A percentile compares a stretch with the other conserved stretches of the same genome.
phyloP scores from a whole-genome alignment of 2,888 invertebrate genomes.

The Prosopocoilus inquinatus region DNA sequence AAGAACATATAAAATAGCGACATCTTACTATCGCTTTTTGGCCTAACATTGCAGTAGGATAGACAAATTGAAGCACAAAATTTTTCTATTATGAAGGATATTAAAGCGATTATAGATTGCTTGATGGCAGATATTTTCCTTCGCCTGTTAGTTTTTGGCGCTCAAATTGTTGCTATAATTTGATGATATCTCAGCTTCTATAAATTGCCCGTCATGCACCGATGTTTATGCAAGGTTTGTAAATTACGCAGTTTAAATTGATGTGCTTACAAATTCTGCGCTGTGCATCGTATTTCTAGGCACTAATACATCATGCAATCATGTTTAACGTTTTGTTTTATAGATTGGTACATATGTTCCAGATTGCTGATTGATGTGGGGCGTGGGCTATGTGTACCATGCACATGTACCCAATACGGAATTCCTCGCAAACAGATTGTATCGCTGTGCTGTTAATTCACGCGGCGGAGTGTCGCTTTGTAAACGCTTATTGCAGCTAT shows the following conservation, averaged over 20 bases:
- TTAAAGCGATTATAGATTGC: too few species aligned
- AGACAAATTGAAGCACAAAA: too few species aligned
- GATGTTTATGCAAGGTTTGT: neutral
- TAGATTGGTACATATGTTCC: conserved; percentile 41
- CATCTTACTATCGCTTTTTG: too few species aligned
- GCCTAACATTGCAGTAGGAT: too few species aligned
- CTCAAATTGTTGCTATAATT: too few species aligned
- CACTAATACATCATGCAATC: conserved; percentile 28
- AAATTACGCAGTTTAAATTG: conserved; percentile 6
- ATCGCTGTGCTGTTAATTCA: conserved; percentile 33
- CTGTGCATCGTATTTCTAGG: conserved; percentile 16
- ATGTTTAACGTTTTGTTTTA: conserved; percentile 31
- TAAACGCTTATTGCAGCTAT: conserved; percentile 23
- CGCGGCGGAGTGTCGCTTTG: conserved; percentile 23
- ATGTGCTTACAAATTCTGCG: conserved; percentile 7
- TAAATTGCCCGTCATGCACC: neutral
- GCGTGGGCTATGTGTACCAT: conserved; percentile 38
- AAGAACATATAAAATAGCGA: too few species aligned
- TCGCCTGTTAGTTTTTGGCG: too few species aligned
- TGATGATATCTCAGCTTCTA: neutral
- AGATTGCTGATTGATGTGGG: conserved; percentile 39
- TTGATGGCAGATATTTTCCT: too few species aligned
- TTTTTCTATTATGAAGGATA: too few species aligned
- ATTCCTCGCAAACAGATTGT: conserved; percentile 31
- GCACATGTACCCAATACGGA: conserved; percentile 35